Evolutionary conservation across 2,113 vertebrate species (phyloP), one percentile per base, ranked within the genome.

Genomic region (Anarhynchus alexandrinus): DNA sequence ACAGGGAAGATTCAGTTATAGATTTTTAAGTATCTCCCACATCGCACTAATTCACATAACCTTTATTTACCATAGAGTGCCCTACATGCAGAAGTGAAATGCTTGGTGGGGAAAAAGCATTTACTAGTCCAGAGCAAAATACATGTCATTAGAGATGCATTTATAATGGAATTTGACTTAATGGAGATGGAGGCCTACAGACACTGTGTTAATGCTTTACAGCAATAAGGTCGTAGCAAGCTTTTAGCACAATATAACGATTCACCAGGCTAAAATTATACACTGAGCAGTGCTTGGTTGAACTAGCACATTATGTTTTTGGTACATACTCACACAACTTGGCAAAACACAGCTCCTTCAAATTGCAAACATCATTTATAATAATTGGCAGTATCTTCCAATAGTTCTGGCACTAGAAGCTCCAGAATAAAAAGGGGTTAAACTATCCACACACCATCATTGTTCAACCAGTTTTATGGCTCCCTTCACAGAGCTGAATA

Each of bases 171-270:
- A 94, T 92, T 82, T 77, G 51, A 93, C 84, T 90, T 95, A 94
- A 95, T 90, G 65, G 91, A 93, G 70, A 92, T 82, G 80, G 82
- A 82, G 32, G 61, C 91, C 71, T 69, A 82, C 40, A 94, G 80
- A 86, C 57, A 42, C 49, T 11, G 26, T 4, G 36, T 52, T 90
- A 95, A 92, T 79, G 82, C 65, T 94, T 93, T 74, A 85, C 54
- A 92, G 79, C 69, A 88, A 58, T 36, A 36, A 83, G 74, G 88
- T 81, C 84, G 87, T 84, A 84, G 81, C 86, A 81, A 91, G 93
- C 87, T 95, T 93, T 95, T 92, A 93, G 91, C 86, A 94, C 70
- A 88, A 90, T 59, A 90, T 73, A 94, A 91, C 93, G 89, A 97
- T 88, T 93, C 85, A 92, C 59, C 54, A 80, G 34, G 61, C 87